These are phyloP conservation scores for Heterodera carotae DNA, from an alignment of 1,140 invertebrate species.

Conservation along the genomic window DNA sequence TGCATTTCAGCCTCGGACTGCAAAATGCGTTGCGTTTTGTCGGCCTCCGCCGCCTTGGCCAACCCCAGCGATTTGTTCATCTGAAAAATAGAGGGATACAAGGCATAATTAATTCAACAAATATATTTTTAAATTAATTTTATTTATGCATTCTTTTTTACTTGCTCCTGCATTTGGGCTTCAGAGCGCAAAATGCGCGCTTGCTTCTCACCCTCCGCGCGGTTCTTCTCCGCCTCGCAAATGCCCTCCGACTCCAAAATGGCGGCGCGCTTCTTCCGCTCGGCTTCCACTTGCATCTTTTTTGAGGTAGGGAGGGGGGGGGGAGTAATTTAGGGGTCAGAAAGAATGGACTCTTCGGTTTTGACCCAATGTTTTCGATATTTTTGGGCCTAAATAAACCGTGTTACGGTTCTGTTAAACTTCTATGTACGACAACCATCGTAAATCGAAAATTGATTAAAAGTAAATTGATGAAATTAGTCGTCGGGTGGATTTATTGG, in stretches of 20 bases:
- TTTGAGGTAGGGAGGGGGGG: too few species aligned
- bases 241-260: slow-evolving; percentile 88
- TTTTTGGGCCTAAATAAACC: too few species aligned
- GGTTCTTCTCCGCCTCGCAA: slow-evolving; percentile 91
- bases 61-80: slow-evolving; percentile 26
- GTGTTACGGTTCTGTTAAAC: too few species aligned
- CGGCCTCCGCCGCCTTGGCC: slow-evolving; percentile 24
- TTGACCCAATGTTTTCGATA: too few species aligned
- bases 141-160: slow-evolving; percentile 68
- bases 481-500: too few species aligned
- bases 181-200: slow-evolving; percentile 79
- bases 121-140: neutral
- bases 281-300: slow-evolving; percentile 95
- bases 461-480: too few species aligned
- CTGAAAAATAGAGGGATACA: neutral
- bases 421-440: too few species aligned
- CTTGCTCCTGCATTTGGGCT: slow-evolving; percentile 70
- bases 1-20: slow-evolving; percentile 27
- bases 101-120: neutral
- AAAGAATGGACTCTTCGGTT: too few species aligned
- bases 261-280: slow-evolving; percentile 89
- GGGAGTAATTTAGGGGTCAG: too few species aligned
- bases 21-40: slow-evolving; percentile 26
- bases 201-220: slow-evolving; percentile 90
- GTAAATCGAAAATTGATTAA: too few species aligned